Evolutionary conservation across 2,113 vertebrate species (phyloP).

Genomic region (Saimiri boliviensis): DNA sequence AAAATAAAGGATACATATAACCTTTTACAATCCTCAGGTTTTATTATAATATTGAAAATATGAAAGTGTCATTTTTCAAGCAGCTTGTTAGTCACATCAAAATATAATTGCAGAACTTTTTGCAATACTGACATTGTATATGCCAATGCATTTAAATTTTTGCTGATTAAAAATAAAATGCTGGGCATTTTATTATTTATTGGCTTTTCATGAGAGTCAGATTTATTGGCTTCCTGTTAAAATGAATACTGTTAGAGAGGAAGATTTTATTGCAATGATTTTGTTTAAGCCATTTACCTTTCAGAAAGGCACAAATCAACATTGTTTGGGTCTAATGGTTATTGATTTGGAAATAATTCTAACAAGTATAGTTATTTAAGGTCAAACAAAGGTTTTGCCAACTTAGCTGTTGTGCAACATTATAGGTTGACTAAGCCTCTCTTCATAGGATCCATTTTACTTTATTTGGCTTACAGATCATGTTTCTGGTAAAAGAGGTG

Average conservation of each 20-base stretch:
- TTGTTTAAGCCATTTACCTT: slow-evolving; percentile 77
- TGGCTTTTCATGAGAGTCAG: slow-evolving; percentile 58
- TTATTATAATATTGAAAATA: neutral
- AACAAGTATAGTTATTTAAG: slow-evolving; percentile 68
- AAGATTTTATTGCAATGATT: slow-evolving; percentile 76
- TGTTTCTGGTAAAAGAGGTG: neutral
- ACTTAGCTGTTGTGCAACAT: slow-evolving; percentile 39
- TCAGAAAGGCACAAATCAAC: slow-evolving; percentile 79
- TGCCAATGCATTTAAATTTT: slow-evolving; percentile 67
- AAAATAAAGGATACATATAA: neutral
- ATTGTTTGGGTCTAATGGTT: slow-evolving; percentile 78
- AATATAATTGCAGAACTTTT: slow-evolving; percentile 11
- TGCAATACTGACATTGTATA: neutral
- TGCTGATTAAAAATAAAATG: slow-evolving; percentile 71
- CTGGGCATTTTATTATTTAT: slow-evolving; percentile 71
- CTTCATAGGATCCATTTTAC: neutral
- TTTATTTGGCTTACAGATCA: neutral
- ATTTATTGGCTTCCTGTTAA: slow-evolving; percentile 72
- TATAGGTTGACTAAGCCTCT: neutral
- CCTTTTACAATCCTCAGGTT: neutral
- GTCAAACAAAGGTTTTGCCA: slow-evolving; percentile 77
- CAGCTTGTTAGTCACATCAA: neutral
- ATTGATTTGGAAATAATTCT: slow-evolving; percentile 79
- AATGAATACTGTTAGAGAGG: slow-evolving; percentile 61
- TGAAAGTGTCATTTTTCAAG: neutral